A percentile compares a stretch with the other conserved stretches of the same genome.
Conservation (phyloP, 2,797 vertebrate genomes). For the Acrocephalus scirpaceus region DNA sequence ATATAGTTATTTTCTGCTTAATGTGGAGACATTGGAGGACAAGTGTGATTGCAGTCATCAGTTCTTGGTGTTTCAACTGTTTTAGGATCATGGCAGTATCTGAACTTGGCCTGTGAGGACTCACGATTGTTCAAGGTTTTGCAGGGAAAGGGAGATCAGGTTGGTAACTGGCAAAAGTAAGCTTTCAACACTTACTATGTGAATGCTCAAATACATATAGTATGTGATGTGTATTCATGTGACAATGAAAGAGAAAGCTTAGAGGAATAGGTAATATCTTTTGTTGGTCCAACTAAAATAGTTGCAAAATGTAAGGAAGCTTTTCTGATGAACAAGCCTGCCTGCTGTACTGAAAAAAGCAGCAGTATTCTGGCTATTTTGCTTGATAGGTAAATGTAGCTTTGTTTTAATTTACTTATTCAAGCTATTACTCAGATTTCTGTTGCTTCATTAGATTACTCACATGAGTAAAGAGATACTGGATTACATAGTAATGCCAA, state of each 20-base stretch:
- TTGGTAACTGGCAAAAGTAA: not conserved
- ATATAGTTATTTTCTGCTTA: not conserved
- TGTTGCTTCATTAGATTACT: conserved; percentile 18
- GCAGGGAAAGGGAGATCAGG: not conserved
- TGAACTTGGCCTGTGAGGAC: not conserved
- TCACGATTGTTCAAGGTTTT: not conserved
- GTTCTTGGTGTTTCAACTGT: not conserved
- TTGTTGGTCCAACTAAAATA: not conserved
- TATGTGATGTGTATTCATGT: not conserved
- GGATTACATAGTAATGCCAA: not conserved
- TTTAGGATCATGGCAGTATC: not conserved
- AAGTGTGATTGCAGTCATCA: not conserved
- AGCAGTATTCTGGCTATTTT: not conserved
- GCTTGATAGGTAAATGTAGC: not conserved
- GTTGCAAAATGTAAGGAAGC: not conserved
- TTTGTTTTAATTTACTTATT: conserved; percentile 42
- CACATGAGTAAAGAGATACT: not conserved
- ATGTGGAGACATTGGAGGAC: not conserved
- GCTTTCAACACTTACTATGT: not conserved
- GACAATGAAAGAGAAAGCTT: not conserved
- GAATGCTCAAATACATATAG: not conserved
- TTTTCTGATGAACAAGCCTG: not conserved
- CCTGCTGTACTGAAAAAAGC: not conserved
- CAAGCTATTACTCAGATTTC: not conserved
- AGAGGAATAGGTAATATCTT: not conserved